These are phyloP conservation scores for Enoplosus armatus DNA, from an alignment of 2,797 vertebrate genomes.

Conservation along the genomic window DNA sequence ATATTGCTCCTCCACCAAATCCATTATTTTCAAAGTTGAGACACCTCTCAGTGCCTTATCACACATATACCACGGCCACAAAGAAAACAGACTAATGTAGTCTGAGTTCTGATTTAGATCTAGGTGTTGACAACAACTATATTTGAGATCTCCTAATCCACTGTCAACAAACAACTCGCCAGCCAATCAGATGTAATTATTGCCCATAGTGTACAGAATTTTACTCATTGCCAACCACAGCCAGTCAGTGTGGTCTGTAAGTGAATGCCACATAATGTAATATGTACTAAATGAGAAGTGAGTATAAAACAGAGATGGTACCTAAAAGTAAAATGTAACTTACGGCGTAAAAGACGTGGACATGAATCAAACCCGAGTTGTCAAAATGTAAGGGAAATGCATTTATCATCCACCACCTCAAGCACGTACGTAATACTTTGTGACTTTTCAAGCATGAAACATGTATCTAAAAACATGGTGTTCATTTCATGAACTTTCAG, in stretches of 20 bases:
- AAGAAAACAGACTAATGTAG: neutral
- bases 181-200: neutral
- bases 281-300: neutral
- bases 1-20: neutral
- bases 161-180: too few species aligned
- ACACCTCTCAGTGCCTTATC: neutral
- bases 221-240: neutral
- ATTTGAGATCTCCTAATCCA: neutral
- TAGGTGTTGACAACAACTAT: neutral
- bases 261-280: neutral
- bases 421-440: neutral
- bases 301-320: neutral
- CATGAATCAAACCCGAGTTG: conserved; percentile 2
- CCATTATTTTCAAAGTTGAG: neutral
- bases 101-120: neutral
- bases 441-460: neutral
- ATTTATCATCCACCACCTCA: conserved; percentile 6
- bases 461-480: conserved; percentile 4
- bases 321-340: neutral
- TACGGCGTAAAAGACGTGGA: neutral
- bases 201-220: neutral
- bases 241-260: neutral
- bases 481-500: conserved; percentile 26
- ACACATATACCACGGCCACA: neutral
- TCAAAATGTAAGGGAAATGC: neutral